Conservation (phyloP, 2,888 invertebrate genomes). For the Apantesis nais region DNA sequence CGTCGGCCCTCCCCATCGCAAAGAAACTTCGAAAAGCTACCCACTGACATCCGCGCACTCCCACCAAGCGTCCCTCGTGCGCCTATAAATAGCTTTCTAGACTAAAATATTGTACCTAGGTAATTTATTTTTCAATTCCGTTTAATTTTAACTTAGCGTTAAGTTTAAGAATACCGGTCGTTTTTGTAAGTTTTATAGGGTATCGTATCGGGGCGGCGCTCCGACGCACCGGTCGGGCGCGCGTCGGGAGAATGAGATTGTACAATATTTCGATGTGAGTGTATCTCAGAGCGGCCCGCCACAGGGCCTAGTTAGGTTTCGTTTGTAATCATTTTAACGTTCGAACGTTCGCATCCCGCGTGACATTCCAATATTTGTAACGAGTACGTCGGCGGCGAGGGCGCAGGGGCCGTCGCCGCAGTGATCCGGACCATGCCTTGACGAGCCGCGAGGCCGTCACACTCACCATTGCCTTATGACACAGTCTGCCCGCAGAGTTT, state of each 20-base stretch:
- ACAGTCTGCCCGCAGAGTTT: constrained; percentile 86
- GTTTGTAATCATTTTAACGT: constrained; percentile 75
- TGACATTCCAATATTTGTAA: constrained; percentile 84
- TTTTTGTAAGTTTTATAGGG: constrained; percentile 87
- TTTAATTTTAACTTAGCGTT: constrained; percentile 85
- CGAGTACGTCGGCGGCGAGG: constrained; percentile 65
- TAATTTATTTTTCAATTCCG: constrained; percentile 87
- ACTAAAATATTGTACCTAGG: constrained; percentile 86
- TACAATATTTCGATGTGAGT: constrained; percentile 75
- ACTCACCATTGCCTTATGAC: constrained; percentile 84
- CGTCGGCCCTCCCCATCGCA: constrained; percentile 67
- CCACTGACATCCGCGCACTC: constrained; percentile 78
- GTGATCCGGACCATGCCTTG: constrained; percentile 74
- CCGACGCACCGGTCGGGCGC: constrained; percentile 64
- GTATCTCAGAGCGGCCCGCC: constrained; percentile 68
- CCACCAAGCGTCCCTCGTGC: constrained; percentile 73
- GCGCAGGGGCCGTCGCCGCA: constrained; percentile 55
- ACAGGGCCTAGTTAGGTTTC: constrained; percentile 74
- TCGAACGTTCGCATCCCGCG: constrained; percentile 81
- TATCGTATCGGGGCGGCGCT: constrained; percentile 76
- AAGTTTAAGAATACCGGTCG: constrained; percentile 83
- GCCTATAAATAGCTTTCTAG: constrained; percentile 84
- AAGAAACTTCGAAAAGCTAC: constrained; percentile 82
- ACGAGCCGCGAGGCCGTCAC: constrained; percentile 66
- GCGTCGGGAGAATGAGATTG: constrained; percentile 70